Base-by-base conservation (phyloP, 2,888 invertebrate species). In the Athrips mouffetella region DNA sequence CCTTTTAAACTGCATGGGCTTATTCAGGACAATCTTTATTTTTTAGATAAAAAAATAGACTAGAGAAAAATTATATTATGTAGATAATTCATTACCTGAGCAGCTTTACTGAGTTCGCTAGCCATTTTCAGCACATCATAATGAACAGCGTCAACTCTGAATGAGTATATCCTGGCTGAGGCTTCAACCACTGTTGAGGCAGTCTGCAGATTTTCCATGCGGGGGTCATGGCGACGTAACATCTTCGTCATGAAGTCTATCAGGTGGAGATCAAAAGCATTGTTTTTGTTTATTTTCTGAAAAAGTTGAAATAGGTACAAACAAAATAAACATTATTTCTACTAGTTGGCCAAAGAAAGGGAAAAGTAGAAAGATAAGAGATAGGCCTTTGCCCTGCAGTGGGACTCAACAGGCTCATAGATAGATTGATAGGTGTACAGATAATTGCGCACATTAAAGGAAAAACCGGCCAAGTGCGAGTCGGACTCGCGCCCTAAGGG, bases 101-200 rank as follows among this genome's bases (percentile, higher is more conserved):
- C 90, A 52, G 86, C 88, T 63, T 89, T 89, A 42, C 77, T 91
- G 45, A 93, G 78, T 1, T 92, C 94, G 0, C 92, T 91, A 0
- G 92, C 92, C 83, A 97, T 93, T 68, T 95, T 94, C 55, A 95
- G 82, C 1, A 94, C 93, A 68, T 96, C 94, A 35, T 92, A 89
- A 73, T 97, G 94, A 7, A 97, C 91, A 29, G 93, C 93, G 76
- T 98, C 97, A 0, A 98, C 97, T 51, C 97, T 90, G 52, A 93
- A 91, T 0, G 95, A 93, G 76, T 97, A 97, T 45, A 97, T 96
- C 71, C 95, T 94, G 0, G 96, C 92, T 6, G 96, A 95, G 0
- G 96, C 96, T 74, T 97, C 97, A 42, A 98, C 82, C 0, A 97
- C 94, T 0, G 94, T 94, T 41, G 96, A 94, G 1, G 95, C 96